Evolutionary conservation across 2,113 vertebrate genomes (phyloP).

Genomic region (Seriola rivoliana): DNA sequence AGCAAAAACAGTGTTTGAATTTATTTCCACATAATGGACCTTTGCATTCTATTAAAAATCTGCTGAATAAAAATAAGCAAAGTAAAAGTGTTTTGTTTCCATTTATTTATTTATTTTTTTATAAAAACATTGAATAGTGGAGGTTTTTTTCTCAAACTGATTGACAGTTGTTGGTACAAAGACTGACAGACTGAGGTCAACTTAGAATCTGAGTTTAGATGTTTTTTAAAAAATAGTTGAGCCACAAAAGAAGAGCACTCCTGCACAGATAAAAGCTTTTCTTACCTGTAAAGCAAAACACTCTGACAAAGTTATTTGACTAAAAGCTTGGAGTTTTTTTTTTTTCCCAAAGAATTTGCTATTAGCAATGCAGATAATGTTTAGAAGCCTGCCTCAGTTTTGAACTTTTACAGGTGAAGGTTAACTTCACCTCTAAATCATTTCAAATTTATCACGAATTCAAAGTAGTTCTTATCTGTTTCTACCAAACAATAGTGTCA

Average conservation of each 20-base stretch:
- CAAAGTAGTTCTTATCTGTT: not conserved
- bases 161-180: no score
- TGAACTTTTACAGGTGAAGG: not conserved
- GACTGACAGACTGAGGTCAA: not conserved
- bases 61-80: conserved; percentile 84
- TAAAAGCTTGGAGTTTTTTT: conserved; percentile 20
- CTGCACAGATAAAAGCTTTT: conserved; percentile 27
- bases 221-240: not conserved
- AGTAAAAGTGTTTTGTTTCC: not conserved
- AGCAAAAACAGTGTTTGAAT: conserved; percentile 82
- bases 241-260: conserved; percentile 2
- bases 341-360: not conserved
- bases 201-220: not conserved
- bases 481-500: not conserved
- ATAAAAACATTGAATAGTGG: no score
- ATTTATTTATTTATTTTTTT: not conserved
- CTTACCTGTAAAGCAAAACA: conserved; percentile 3
- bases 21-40: conserved; percentile 81
- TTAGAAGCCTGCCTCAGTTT: not conserved
- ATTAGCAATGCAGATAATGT: conserved; percentile 13
- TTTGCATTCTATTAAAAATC: conserved; percentile 86
- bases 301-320: not conserved
- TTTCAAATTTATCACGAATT: not conserved
- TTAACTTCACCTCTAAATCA: not conserved
- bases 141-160: no score